A percentile compares a stretch with the other conserved stretches of the same genome.
These are phyloP conservation scores for Melopsittacus undulatus DNA, from an alignment of 2,797 vertebrate genomes.

Conservation along the genomic window DNA sequence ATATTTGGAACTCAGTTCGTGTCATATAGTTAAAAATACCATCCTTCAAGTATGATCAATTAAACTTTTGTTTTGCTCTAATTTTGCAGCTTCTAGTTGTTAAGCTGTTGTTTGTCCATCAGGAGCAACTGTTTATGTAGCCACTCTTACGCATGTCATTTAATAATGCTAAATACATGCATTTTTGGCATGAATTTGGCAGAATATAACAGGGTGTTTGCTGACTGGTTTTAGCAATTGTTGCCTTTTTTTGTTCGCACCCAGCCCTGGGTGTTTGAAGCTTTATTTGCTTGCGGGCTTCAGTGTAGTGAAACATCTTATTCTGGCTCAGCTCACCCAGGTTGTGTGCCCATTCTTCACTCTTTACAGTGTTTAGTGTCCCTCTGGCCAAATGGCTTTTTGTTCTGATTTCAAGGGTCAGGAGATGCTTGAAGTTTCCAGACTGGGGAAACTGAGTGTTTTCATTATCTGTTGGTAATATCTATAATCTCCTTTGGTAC, in stretches of 20 bases:
- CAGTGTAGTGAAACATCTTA: neutral
- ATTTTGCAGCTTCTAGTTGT: neutral
- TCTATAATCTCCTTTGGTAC: neutral
- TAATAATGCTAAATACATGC: neutral
- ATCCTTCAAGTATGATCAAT: neutral
- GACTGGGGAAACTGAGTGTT: neutral
- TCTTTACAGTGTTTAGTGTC: neutral
- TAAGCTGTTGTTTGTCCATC: neutral
- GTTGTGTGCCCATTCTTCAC: constrained; percentile 42
- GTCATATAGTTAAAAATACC: neutral
- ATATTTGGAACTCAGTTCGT: neutral
- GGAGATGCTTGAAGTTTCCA: neutral
- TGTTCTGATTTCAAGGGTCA: neutral
- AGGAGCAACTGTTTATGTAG: neutral
- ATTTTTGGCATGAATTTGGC: neutral
- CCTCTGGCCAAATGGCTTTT: constrained; percentile 26
- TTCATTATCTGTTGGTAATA: neutral
- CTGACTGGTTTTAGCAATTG: neutral
- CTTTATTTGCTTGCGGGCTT: neutral
- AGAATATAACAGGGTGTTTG: neutral
- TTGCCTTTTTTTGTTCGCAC: neutral
- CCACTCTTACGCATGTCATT: neutral
- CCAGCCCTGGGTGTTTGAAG: neutral
- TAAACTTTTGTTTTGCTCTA: neutral
- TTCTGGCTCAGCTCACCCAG: constrained; percentile 6